These are phyloP conservation scores for Colinus virginianus DNA, from an alignment of 2,113 vertebrate genomes.

Conservation along the genomic window DNA sequence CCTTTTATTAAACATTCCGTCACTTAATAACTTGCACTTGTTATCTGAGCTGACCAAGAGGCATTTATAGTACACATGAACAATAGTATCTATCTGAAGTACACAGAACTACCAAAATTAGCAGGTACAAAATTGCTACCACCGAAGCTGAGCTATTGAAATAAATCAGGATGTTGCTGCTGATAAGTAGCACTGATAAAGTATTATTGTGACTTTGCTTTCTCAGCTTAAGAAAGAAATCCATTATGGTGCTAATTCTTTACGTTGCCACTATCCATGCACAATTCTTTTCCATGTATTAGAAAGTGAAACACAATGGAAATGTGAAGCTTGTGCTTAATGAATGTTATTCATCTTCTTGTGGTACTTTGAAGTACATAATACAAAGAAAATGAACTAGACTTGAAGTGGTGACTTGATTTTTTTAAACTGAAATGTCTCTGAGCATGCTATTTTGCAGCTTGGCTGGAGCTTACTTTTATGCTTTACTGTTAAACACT, in stretches of 20 bases:
- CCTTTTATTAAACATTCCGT: not conserved
- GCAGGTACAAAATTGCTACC: not conserved
- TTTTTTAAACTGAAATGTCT: not conserved
- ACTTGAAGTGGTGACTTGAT: not conserved
- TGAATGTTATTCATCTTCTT: not conserved
- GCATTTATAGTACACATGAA: not conserved
- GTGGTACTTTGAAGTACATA: not conserved
- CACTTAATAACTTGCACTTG: constrained; percentile 1
- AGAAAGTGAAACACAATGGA: not conserved
- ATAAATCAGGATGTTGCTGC: not conserved
- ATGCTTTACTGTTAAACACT: not conserved
- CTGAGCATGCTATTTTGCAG: not conserved
- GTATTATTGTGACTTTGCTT: not conserved
- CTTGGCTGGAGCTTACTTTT: not conserved
- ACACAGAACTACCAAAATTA: not conserved
- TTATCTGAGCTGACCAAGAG: not conserved
- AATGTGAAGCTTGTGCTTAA: not conserved
- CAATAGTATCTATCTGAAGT: not conserved
- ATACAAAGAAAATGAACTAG: not conserved
- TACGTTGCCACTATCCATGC: not conserved
- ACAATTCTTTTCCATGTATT: not conserved
- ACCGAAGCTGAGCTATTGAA: not conserved
- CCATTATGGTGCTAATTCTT: not conserved
- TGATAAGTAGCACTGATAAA: not conserved
- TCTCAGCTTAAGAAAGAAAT: not conserved